A percentile compares a stretch with the other conserved stretches of the same genome.
These are phyloP conservation scores for Orchestia grillus DNA, from an alignment of 1,140 invertebrate genomes.

Conservation along the genomic window DNA sequence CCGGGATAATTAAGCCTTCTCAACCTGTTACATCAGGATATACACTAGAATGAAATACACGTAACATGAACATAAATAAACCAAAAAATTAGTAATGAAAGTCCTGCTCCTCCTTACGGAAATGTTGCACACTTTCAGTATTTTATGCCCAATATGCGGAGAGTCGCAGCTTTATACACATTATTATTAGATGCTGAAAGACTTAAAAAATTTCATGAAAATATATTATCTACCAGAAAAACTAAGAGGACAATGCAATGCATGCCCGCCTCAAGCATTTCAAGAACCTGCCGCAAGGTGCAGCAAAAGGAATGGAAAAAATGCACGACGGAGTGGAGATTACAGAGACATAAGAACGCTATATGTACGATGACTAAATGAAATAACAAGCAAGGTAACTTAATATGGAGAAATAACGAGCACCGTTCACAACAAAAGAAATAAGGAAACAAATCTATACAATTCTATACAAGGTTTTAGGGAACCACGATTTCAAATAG, in stretches of 20 bases:
- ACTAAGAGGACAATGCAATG: background rate
- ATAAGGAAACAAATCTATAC: slow-evolving; percentile 23
- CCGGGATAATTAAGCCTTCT: background rate
- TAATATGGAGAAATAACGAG: background rate
- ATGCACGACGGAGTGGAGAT: background rate
- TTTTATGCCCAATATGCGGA: slow-evolving; percentile 36
- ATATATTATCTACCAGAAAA: background rate
- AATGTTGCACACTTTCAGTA: background rate
- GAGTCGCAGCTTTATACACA: slow-evolving; percentile 20
- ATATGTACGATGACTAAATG: background rate
- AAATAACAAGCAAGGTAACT: slow-evolving; percentile 39
- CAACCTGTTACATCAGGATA: background rate
- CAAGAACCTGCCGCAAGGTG: background rate
- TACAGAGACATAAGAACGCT: background rate
- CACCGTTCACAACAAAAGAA: slow-evolving; percentile 22
- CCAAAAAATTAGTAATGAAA: background rate
- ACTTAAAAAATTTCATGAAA: background rate
- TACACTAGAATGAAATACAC: background rate
- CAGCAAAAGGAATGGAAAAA: background rate
- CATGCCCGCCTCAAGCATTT: background rate
- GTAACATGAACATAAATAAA: background rate
- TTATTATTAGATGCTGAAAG: background rate
- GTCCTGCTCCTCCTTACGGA: background rate
- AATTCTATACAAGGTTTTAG: background rate
- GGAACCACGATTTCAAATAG: background rate